These are phyloP conservation scores for Protonibea diacanthus DNA, from an alignment of 2,797 vertebrate genomes.

Conservation along the genomic window DNA sequence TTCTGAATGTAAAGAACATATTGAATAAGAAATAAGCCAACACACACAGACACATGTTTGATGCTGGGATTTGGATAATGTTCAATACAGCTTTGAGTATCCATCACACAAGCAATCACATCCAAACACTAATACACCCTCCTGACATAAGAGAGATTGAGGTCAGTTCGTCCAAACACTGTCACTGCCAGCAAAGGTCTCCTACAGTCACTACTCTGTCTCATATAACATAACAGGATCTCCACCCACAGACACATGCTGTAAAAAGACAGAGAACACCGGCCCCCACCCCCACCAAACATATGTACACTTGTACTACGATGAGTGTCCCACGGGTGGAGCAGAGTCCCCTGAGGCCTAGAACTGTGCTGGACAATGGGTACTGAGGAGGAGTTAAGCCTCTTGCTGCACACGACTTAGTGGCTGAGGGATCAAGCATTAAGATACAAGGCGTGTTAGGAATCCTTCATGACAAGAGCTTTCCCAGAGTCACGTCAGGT, in stretches of 20 bases:
- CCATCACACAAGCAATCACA: conserved; percentile 16
- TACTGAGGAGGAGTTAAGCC: conserved; percentile 65
- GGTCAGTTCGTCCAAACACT: conserved; percentile 56
- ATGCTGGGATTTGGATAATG: conserved; percentile 17
- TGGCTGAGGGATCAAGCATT: conserved; percentile 61
- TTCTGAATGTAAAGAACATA: conserved; percentile 4
- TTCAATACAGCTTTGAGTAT: conserved; percentile 10
- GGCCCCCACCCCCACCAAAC: conserved; percentile 10
- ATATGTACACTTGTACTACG: conserved; percentile 5
- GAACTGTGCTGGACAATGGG: conserved; percentile 43
- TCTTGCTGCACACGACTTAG: conserved; percentile 56
- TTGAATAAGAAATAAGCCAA: not conserved
- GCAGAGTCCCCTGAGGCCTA: conserved; percentile 28
- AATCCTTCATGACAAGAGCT: conserved; percentile 54
- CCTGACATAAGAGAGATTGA: conserved; percentile 33
- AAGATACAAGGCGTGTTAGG: conserved; percentile 55
- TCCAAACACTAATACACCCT: conserved; percentile 26
- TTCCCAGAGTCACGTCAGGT: conserved; percentile 53
- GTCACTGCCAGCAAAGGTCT: conserved; percentile 16
- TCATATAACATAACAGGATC: conserved; percentile 11
- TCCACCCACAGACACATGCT: not conserved
- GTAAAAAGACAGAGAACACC: not conserved
- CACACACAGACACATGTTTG: not conserved
- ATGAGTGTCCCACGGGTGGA: conserved; percentile 13
- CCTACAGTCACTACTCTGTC: not conserved